Evolutionary conservation across 2,888 invertebrate species (phyloP), one percentile per base, ranked within the genome.

Genomic region (Griposia aprilina): DNA sequence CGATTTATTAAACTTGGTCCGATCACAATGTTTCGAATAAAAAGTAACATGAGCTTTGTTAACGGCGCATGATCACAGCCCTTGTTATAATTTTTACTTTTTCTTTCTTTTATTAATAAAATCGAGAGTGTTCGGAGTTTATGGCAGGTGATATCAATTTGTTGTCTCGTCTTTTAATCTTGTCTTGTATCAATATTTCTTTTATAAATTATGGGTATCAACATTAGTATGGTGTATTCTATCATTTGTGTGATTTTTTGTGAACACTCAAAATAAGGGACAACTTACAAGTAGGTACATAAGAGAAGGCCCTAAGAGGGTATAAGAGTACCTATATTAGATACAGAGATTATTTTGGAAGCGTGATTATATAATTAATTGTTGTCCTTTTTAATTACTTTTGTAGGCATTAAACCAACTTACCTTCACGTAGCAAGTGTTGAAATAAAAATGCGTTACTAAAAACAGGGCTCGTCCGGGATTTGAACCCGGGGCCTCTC

Each of bases 1-100:
- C 93, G 94, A 95, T 96, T 93, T 95, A 94, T 95, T 94, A 95
- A 92, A 94, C 87, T 92, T 91, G 92, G 91, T 88, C 90, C 91
- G 94, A 94, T 95, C 93, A 93, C 90, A 92, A 90, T 85, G 86
- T 85, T 86, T 88, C 85, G 88, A 92, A 93, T 92, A 93, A 93
- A 94, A 94, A 92, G 89, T 90, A 91, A 90, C 90, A 83, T 76
- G 85, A 90, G 84, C 89, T 91, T 92, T 93, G 92, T 91, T 90
- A 91, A 83, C 87, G 67, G 66, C 41, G 1, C 41, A n/a, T n/a
- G 69, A 41, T 68, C 82, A 81, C 80, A 86, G 73, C 78, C 88
- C 90, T 89, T 87, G 87, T 90, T 90, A 88, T 80, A 79, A 74
- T 87, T 84, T 74, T 87, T 82, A 85, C 74, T 86, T 87, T 89